Base-by-base conservation (phyloP, 2,888 invertebrate species). In the Balanococcus diminutus region DNA sequence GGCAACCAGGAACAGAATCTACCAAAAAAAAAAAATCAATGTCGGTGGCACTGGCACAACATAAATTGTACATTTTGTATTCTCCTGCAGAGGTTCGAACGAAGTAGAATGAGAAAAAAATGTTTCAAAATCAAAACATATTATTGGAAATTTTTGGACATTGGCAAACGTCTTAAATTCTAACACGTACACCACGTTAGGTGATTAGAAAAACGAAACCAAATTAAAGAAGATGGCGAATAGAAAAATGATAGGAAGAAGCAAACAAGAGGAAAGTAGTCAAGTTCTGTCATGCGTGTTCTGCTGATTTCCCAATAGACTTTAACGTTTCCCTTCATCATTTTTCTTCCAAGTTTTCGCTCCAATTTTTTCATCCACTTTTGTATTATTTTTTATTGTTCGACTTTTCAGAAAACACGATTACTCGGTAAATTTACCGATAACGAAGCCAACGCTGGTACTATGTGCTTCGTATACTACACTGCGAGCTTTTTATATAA, bases 271-370 rank as follows among this genome's bases (percentile, higher is more conserved):
- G 72, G 84, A 83, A 56, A 83, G 56, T 56, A 56, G 46, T 72
- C 84, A 42, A 84, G 84, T 42, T 84, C 84, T 84, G 84, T 84
- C 84, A 84, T 84, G 84, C 84, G 84, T 84, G 84, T 84, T 84
- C 75, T 39, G 75, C 75, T 84, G 84, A 84, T 84, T 84, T 84
- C 84, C 84, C 84, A 84, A 84, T 75, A 84, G 84, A 84, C 84
- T 75, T 84, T 75, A 72, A 84, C 75, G 46, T 75, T 84, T 84
- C 84, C 84, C 75, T 84, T 67, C 75, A 75, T 75, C 72, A 75
- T 84, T 84, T 84, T 84, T 75, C 75, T 84, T 84, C 84, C 46
- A 84, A 84, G 72, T 84, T 84, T 84, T 84, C 84, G 61, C 46
- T 75, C 84, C 84, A 84, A 84, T 84, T 84, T 84, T 75, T 84